Conservation (phyloP, 2,113 vertebrate species). For the Cyphomyrus discorhynchus region DNA sequence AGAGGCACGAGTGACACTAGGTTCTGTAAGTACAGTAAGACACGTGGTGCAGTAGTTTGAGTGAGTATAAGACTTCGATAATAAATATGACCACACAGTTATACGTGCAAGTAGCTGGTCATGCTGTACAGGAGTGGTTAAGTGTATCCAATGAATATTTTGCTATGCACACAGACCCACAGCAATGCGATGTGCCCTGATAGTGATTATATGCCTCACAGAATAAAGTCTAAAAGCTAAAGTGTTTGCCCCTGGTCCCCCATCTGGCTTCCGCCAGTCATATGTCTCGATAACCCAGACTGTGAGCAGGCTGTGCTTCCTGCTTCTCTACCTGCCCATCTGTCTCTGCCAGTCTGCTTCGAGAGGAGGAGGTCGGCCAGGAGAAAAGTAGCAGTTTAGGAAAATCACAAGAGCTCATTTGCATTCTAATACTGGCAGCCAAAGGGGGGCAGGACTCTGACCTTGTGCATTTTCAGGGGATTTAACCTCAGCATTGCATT, state of each 20-base stretch:
- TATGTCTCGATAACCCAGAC: background rate
- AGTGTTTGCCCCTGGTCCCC: background rate
- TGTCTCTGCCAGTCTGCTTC: conserved; percentile 2
- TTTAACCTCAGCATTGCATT: background rate
- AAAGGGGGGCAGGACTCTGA: background rate
- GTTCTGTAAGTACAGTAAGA: background rate
- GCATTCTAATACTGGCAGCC: background rate
- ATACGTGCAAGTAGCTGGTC: background rate
- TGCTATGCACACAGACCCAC: background rate
- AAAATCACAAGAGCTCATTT: background rate
- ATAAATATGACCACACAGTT: background rate
- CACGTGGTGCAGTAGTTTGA: background rate
- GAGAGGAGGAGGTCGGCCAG: background rate
- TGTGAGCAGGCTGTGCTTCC: background rate
- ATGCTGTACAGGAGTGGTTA: background rate
- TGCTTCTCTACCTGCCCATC: background rate
- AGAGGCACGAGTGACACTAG: background rate
- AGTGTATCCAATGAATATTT: background rate
- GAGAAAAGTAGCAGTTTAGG: background rate
- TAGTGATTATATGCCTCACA: background rate
- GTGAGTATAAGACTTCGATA: background rate
- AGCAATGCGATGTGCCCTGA: background rate
- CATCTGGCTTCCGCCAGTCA: background rate
- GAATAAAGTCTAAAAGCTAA: background rate
- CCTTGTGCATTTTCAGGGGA: conserved; percentile 1